phyloP scores from a whole-genome alignment of 2,797 vertebrate species.

The Eulemur coronatus region DNA sequence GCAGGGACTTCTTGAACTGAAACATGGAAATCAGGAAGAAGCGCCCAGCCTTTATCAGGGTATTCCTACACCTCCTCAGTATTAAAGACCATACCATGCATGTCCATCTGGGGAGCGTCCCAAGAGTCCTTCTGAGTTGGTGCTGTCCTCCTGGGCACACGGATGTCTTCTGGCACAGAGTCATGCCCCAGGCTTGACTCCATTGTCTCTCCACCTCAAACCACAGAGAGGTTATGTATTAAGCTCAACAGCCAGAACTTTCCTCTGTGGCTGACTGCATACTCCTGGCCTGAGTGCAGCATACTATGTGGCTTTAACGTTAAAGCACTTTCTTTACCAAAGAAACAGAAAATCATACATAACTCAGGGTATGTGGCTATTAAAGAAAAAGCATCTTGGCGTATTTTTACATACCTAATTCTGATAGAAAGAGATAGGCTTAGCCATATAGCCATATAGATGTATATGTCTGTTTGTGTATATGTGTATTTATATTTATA shows the following conservation, averaged over 20 bases:
- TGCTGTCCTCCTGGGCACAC: background rate
- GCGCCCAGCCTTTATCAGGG: background rate
- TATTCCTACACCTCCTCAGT: background rate
- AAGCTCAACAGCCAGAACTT: background rate
- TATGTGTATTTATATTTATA: background rate
- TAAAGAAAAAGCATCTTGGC: background rate
- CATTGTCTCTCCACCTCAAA: background rate
- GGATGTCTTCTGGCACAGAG: background rate
- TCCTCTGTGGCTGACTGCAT: background rate
- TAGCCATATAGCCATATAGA: background rate
- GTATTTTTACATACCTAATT: background rate
- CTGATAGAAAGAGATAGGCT: background rate
- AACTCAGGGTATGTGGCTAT: background rate
- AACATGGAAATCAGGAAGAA: background rate
- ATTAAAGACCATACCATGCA: background rate
- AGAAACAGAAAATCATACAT: slow-evolving; percentile 26
- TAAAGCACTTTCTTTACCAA: background rate
- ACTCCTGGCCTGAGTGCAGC: no score
- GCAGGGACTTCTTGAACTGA: background rate
- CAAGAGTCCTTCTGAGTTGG: background rate
- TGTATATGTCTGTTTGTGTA: no score
- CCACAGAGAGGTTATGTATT: background rate
- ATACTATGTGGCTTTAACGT: background rate
- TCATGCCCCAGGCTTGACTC: background rate
- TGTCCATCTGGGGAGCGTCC: background rate